phyloP scores from a whole-genome alignment of 2,113 vertebrate genomes.

The Catharus fuscescens region DNA sequence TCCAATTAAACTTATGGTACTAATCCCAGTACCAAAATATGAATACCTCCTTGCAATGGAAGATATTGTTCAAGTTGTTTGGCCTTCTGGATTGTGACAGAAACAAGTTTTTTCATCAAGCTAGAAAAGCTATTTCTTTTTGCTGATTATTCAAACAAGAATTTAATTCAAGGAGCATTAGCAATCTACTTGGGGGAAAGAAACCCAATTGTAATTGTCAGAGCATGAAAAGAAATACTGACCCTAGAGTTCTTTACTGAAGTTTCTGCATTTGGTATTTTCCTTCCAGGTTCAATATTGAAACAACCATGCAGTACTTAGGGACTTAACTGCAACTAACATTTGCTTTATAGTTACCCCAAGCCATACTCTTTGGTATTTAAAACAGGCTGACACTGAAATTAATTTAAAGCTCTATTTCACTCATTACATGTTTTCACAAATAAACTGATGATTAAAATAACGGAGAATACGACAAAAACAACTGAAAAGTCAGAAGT shows the following conservation, averaged over 20 bases:
- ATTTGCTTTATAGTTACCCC: conserved; percentile 34
- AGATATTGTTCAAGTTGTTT: not conserved
- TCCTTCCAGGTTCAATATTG: not conserved
- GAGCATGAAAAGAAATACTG: not conserved
- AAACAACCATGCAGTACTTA: not conserved
- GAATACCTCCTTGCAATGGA: not conserved
- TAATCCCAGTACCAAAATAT: not conserved
- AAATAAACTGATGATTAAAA: not conserved
- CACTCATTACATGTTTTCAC: not conserved
- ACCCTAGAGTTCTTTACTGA: not conserved
- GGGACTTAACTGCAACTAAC: not conserved
- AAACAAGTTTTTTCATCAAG: not conserved
- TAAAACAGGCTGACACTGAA: conserved; percentile 13
- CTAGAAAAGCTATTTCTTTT: not conserved
- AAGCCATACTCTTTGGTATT: conserved; percentile 40
- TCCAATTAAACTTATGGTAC: not conserved
- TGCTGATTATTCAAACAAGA: not conserved
- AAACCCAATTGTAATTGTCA: not conserved
- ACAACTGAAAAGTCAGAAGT: not conserved
- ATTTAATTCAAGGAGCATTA: not conserved
- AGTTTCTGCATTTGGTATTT: not conserved
- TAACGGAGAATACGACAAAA: not conserved
- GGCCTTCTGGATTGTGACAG: not conserved
- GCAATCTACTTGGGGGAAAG: fast-evolving
- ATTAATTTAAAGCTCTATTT: conserved; percentile 29